Evolutionary conservation across 1,140 invertebrate genomes (phyloP).

Genomic region (Drosophila tropicalis): DNA sequence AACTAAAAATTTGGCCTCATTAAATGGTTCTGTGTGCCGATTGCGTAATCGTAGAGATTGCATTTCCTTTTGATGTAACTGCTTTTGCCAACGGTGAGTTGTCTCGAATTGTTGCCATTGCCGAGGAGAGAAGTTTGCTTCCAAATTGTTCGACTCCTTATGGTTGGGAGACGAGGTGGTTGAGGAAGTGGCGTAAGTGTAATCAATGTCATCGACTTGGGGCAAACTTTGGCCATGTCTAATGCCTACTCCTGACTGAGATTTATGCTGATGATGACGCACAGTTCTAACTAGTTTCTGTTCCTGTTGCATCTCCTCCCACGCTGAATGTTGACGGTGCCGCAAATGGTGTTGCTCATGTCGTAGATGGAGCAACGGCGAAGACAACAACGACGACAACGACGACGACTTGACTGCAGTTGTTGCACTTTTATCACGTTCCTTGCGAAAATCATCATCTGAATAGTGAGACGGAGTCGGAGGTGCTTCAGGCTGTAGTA

Average conservation of each 20-base stretch:
- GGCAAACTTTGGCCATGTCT: slow-evolving; percentile 20
- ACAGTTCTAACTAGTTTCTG: slow-evolving; percentile 7
- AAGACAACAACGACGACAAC: neutral
- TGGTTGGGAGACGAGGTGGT: slow-evolving; percentile 11
- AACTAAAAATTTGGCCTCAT: slow-evolving; percentile 10
- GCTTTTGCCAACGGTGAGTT: slow-evolving; percentile 47
- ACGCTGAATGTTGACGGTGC: slow-evolving; percentile 49
- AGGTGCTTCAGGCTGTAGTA: neutral
- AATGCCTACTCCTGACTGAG: slow-evolving; percentile 39
- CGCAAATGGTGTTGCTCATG: slow-evolving; percentile 55
- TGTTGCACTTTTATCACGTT: slow-evolving; percentile 58
- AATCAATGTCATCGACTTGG: slow-evolving; percentile 37
- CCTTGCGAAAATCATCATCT: slow-evolving; percentile 46
- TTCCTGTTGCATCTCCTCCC: slow-evolving; percentile 34
- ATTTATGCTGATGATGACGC: slow-evolving; percentile 71
- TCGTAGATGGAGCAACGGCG: slow-evolving; percentile 17
- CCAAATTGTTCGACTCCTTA: neutral
- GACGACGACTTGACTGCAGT: slow-evolving; percentile 36
- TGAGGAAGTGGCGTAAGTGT: slow-evolving; percentile 36
- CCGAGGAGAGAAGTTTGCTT: slow-evolving; percentile 11
- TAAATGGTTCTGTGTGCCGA: slow-evolving; percentile 17
- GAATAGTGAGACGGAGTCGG: neutral
- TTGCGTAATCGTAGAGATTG: slow-evolving; percentile 34
- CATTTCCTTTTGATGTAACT: slow-evolving; percentile 41
- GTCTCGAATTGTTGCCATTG: slow-evolving; percentile 43